phyloP scores from a whole-genome alignment of 1,140 invertebrate genomes.

The roundworm (Caenorhabditis elegans) region DNA sequence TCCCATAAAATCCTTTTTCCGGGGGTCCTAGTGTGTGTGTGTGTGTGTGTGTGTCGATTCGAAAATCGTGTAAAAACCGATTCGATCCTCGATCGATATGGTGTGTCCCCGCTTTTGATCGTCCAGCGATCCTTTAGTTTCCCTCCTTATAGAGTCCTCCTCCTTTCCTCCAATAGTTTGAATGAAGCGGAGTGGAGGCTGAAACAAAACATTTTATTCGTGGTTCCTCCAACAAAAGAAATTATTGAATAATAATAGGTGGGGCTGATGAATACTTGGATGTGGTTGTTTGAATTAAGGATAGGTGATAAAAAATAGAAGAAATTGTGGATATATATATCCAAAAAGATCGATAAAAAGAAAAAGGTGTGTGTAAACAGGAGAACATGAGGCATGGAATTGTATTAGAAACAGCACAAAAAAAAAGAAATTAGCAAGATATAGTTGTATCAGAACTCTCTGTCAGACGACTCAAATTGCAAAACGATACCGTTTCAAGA shows the following conservation, averaged over 20 bases:
- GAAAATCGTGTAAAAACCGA: background rate
- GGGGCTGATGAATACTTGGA: background rate
- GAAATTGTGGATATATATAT: too few relatives aligned
- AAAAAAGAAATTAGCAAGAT: background rate
- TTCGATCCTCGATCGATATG: background rate
- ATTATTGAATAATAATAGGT: background rate
- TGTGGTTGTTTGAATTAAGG: background rate
- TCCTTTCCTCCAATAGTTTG: background rate
- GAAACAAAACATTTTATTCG: conserved; percentile 19
- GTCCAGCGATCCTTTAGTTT: background rate
- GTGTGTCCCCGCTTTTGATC: background rate
- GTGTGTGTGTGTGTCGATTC: background rate
- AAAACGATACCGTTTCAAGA: conserved; percentile 19
- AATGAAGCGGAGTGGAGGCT: background rate
- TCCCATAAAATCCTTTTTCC: too few relatives aligned
- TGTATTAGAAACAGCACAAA: background rate
- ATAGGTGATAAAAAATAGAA: too few relatives aligned
- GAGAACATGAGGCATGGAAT: background rate
- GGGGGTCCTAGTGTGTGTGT: too few relatives aligned
- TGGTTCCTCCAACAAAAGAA: conserved; percentile 7
- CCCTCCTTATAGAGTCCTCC: background rate
- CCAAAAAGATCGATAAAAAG: background rate
- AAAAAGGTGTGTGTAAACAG: background rate
- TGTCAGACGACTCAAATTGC: background rate
- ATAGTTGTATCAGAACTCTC: background rate